Percentiles rank a stretch among this genome's conserved stretches.
These are phyloP conservation scores for Nasua narica DNA, from an alignment of 2,797 vertebrate genomes.

Conservation along the genomic window DNA sequence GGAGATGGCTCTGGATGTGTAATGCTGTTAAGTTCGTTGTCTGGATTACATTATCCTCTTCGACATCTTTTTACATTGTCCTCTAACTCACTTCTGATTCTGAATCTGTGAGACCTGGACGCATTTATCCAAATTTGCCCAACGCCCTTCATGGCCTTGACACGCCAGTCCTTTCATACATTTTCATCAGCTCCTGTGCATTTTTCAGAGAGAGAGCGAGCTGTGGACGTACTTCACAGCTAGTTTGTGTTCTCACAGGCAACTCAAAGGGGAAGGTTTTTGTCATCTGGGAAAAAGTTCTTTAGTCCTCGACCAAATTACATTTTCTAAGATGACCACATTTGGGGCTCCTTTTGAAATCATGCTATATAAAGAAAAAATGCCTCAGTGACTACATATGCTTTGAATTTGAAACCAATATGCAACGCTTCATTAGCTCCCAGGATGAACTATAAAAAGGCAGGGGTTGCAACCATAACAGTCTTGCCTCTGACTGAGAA, in stretches of 20 bases:
- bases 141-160: conserved; percentile 70
- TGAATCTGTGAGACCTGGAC: conserved; percentile 57
- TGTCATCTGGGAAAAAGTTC: conserved; percentile 45
- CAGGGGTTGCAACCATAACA: conserved; percentile 50
- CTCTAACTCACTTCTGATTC: conserved; percentile 75
- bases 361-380: conserved; percentile 62
- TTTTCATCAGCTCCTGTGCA: conserved; percentile 63
- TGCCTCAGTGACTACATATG: conserved; percentile 58
- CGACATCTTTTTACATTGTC: conserved; percentile 72
- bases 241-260: conserved; percentile 45
- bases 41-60: conserved; percentile 74
- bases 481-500: conserved; percentile 57
- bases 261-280: conserved; percentile 55
- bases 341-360: conserved; percentile 55
- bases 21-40: conserved; percentile 78
- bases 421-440: conserved; percentile 64
- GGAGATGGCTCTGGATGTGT: conserved; percentile 75
- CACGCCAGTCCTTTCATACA: conserved; percentile 58
- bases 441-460: conserved; percentile 73
- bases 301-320: conserved; percentile 64
- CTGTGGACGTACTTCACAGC: conserved; percentile 23
- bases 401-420: conserved; percentile 72
- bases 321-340: conserved; percentile 66
- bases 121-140: conserved; percentile 76
- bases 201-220: background rate